These are phyloP conservation scores for Nematolebias whitei DNA, from an alignment of 2,113 vertebrate genomes.

Conservation along the genomic window DNA sequence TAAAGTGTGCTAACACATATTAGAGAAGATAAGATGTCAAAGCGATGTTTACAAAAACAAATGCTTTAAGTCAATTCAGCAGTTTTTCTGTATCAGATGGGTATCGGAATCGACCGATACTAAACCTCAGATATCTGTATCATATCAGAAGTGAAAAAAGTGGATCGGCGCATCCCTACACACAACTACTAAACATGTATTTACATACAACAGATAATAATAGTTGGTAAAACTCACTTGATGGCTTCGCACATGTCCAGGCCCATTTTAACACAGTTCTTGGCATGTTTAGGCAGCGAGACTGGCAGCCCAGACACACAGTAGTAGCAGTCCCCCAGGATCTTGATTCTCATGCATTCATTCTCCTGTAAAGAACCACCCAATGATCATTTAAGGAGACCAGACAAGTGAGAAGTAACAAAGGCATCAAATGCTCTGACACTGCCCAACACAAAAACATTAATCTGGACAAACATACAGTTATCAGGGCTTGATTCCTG, in stretches of 20 bases:
- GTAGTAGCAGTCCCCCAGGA: constrained; percentile 98
- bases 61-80: too few relatives aligned
- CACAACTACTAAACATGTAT: neutral
- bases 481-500: constrained; percentile 10
- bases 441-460: neutral
- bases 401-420: too few relatives aligned
- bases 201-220: neutral
- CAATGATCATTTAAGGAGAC: neutral
- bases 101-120: too few relatives aligned
- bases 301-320: constrained; percentile 96
- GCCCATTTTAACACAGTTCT: constrained; percentile 99
- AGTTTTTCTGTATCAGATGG: too few relatives aligned
- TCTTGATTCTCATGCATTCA: constrained; percentile 99
- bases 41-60: too few relatives aligned
- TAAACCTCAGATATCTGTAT: too few relatives aligned
- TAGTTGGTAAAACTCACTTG: constrained; percentile 84
- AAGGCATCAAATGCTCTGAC: neutral
- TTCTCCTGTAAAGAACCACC: constrained; percentile 84
- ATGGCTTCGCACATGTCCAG: constrained; percentile 99
- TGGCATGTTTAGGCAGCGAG: constrained; percentile 93
- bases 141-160: too few relatives aligned
- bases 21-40: too few relatives aligned
- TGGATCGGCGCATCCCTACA: too few relatives aligned
- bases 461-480: neutral
- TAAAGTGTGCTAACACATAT: too few relatives aligned